Base-by-base conservation (phyloP, 2,888 invertebrate species). In the Idaea biselata region DNA sequence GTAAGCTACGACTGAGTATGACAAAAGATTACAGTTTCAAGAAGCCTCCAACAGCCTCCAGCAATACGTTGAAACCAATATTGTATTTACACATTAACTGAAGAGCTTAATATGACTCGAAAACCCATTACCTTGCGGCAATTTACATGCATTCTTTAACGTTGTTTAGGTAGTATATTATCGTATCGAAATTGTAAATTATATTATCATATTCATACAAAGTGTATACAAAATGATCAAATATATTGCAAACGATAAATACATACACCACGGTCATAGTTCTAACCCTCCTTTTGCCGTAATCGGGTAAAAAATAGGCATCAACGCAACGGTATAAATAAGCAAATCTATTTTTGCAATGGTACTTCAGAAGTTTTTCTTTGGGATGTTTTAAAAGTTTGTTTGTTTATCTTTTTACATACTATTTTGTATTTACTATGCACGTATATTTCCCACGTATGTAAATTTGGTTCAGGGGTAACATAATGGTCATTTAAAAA, bases 1-100 rank as follows among this genome's bases (percentile, higher is more conserved):
- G 54, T 63, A 61, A 59, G 55, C 56, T 18, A 59, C 58, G 18
- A 6, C 53, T 57, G 54, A 60, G 58, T 60, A 60, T 64, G 59
- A 54, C 32, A 25, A 32, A 25, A 60, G 60, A 57, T 60, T 56
- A 60, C 44, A 44, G 60, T 57, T 60, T 57, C 16, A 58, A 25
- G 32, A 44, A 44, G 44, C 44, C 44, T 44, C 14, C 44, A 44
- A 44, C 44, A 44, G 44, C 44, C 44, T 44, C 14, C 44, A 44
- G 44, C 44, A 8, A 3, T 14, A 11, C 44, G 44, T 44, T 14
- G 44, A 44, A 32, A 44, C 44, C 44, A 44, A 44, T 44, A 14
- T 44, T 44, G 44, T 44, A 14, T 44, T 14, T 44, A 44, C 44
- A 8, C 25, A 25, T 25, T 25, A 25, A 25, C 25, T 25, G 25